These are phyloP conservation scores for Chloroclystis v-ata DNA, from an alignment of 2,888 invertebrate genomes.

Conservation along the genomic window DNA sequence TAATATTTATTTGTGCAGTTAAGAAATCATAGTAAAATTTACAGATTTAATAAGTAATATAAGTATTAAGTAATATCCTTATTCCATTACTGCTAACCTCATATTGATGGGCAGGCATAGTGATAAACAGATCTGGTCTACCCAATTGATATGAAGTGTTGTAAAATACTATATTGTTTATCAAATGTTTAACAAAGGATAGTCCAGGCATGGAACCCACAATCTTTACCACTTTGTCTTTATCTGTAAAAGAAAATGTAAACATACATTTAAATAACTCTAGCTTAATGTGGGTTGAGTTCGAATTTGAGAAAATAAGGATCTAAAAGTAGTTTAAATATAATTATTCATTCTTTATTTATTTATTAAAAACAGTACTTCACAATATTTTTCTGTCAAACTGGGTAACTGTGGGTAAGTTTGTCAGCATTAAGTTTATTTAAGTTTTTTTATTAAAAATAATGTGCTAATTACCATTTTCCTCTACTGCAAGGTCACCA, in stretches of 20 bases:
- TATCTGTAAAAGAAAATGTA: slow-evolving; percentile 54
- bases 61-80: no score
- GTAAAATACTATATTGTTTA: slow-evolving; percentile 79
- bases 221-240: slow-evolving; percentile 78
- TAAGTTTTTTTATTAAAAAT: no score
- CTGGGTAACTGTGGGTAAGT: no score
- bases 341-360: no score
- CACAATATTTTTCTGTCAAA: no score
- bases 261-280: no score
- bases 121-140: slow-evolving; percentile 80
- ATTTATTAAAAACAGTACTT: no score
- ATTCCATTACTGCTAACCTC: slow-evolving; percentile 55
- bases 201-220: slow-evolving; percentile 78
- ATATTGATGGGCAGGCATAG: slow-evolving; percentile 79
- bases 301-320: background rate
- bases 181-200: slow-evolving; percentile 80
- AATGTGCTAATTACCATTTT: slow-evolving; percentile 52
- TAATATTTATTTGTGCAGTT: slow-evolving; percentile 9
- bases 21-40: no score
- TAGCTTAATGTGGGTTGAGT: no score
- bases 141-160: slow-evolving; percentile 76
- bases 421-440: no score
- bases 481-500: slow-evolving; percentile 69
- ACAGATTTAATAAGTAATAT: no score
- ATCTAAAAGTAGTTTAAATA: background rate